Base-by-base conservation (phyloP, 2,797 vertebrate species). In the Orientallactaga sibirica region DNA sequence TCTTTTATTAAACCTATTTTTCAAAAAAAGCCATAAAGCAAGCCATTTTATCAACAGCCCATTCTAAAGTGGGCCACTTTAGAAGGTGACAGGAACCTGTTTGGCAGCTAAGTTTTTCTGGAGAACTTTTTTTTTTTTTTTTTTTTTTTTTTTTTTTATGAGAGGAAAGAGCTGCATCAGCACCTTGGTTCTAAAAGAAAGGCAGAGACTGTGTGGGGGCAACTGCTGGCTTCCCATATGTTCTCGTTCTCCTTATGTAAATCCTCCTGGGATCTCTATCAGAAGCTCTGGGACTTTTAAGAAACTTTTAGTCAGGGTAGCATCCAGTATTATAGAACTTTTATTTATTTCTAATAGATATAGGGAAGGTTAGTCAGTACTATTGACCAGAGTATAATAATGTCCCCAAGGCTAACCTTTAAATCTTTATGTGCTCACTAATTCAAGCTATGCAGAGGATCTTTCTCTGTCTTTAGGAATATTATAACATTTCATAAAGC, bases 381-480 rank as follows among this genome's bases (percentile, higher is more conserved):
- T 98, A 98, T 95, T 98, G 98, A 98, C 97, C 96, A 94, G 94
- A 94, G 71, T 95, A 64, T 97, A 97, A 96, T 96, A 97, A 95
- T 66, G 96, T 97, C 97, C 97, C 97, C 87, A 92, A 98, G 98
- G 96, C 96, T 97, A 97, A 98, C 97, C 96, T 98, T 97, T 98
- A 97, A 97, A 98, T 97, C 96, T 98, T 98, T 98, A 97, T 96
- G 84, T 93, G 97, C 87, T 96, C 91, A 94, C 94, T 96, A 93
- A 97, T 96, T 96, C 89, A 97, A 93, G 91, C 94, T 96, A 90
- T 93, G 90, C 89, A 95, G 94, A 98, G 95, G 91, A 97, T 97
- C 96, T 90, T 93, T 96, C 95, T 97, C 64, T 96, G 84, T 97
- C 97, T 98, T 97, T 96, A 95, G 96, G 91, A 98, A 96, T 97